Conservation (phyloP, 2,113 vertebrate genomes). For the Deroptyus accipitrinus region DNA sequence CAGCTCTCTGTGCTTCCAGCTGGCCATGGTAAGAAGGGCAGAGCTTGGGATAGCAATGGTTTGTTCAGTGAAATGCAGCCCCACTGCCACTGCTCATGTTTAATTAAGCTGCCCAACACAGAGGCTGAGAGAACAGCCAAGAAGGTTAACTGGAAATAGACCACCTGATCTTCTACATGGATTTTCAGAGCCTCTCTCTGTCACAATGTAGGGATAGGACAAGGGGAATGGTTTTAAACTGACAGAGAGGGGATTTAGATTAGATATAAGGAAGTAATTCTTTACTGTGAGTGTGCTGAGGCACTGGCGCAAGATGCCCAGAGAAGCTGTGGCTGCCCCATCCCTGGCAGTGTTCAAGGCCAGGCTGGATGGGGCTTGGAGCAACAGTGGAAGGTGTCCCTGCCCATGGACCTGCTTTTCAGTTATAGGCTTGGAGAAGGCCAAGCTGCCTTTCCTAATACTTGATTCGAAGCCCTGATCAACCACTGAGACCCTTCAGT, state of each 20-base stretch:
- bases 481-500: not conserved
- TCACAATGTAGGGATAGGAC: not conserved
- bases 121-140: not conserved
- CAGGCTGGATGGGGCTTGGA: not conserved
- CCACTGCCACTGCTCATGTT: not conserved
- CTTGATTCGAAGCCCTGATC: not conserved
- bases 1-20: not conserved
- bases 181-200: not conserved
- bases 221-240: not conserved
- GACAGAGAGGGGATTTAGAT: not conserved
- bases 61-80: not conserved
- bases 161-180: rapidly evolving
- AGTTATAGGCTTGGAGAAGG: not conserved
- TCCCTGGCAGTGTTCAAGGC: not conserved
- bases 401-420: not conserved
- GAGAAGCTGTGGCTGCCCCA: not conserved
- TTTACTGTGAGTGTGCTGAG: not conserved
- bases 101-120: not conserved
- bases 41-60: rapidly evolving
- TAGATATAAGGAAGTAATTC: not conserved
- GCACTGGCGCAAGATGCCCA: not conserved
- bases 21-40: not conserved
- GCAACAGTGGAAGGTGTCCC: not conserved
- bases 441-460: not conserved
- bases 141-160: not conserved